Evolutionary conservation across 2,888 invertebrate genomes (phyloP), one percentile per base, ranked within the genome.

Genomic region (Cryptus armator): DNA sequence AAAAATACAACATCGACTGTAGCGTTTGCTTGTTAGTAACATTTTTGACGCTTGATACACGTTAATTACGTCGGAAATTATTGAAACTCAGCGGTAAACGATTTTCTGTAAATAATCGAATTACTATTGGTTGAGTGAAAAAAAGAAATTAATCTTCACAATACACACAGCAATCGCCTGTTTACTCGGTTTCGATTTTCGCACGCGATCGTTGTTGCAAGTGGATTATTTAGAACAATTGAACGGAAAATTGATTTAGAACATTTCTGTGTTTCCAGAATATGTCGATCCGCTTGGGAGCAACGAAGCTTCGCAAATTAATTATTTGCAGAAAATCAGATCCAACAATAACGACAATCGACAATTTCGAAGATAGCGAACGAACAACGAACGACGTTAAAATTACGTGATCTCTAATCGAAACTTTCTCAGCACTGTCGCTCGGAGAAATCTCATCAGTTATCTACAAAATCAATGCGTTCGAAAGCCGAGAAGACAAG

Each of bases 401-500:
- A 68, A 68, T 46, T 76, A 56, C 48, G 29, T 67, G 5, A 76
- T 75, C 16, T 59, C 68, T 10, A 76, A 76, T 32, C 67, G 12
- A 2, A 68, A 82, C n/a, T 89, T 89, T 80, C 86, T 84, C n/a
- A 87, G 89, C 19, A 78, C 70, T 16, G 78, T 82, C 37, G 19
- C 29, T 37, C 43, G 64, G 62, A 77, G 71, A 64, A 62, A 77
- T 12, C 78, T 77, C n/a, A n/a, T 48, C 76, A 86, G 87, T 66
- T 91, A 92, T 84, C 85, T 89, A 78, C 84, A 86, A n/a, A 89
- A 86, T 67, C 90, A 91, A 79, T 92, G 92, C 85, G 91, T 91
- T 10, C 87, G 89, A 46, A 85, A 85, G 10, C 91, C 90, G 5
- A 87, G 89, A 83, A 56, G 64, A 83, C 6, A 32, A 5, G 29